These are phyloP conservation scores for Aelia acuminata DNA, from an alignment of 2,888 invertebrate species.

Conservation along the genomic window DNA sequence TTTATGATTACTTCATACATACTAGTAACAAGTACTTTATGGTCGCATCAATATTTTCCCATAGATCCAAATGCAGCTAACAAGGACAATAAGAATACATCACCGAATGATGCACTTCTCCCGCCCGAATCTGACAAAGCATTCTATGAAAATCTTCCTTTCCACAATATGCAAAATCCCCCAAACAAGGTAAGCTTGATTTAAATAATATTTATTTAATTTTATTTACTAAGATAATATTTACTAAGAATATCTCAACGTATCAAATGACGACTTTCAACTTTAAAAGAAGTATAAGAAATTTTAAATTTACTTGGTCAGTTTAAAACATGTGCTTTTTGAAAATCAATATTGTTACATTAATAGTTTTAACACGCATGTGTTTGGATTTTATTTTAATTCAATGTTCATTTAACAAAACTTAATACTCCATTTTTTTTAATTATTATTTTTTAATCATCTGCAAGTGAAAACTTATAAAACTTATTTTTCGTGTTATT, in stretches of 20 bases:
- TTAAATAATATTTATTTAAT: background rate
- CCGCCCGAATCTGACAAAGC: constrained; percentile 84
- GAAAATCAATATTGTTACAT: background rate
- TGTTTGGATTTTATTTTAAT: background rate
- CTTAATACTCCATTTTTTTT: background rate
- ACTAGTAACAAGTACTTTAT: background rate
- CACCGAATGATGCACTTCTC: constrained; percentile 69
- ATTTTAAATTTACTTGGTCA: background rate
- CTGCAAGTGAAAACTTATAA: too few species aligned
- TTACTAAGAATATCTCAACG: background rate
- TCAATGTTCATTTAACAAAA: background rate
- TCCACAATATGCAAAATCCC: constrained; percentile 93
- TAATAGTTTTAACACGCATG: background rate
- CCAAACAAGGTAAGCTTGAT: constrained; percentile 85
- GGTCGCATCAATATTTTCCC: constrained; percentile 61
- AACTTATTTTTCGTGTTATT: background rate
- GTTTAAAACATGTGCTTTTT: background rate
- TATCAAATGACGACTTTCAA: background rate
- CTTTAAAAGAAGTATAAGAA: background rate
- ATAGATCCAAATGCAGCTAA: constrained; percentile 72
- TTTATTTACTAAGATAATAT: background rate
- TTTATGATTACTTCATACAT: too few species aligned
- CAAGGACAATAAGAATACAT: constrained; percentile 72
- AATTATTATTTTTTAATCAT: background rate
- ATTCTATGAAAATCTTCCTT: constrained; percentile 94